Conservation (phyloP, 2,888 invertebrate species). For the Axea sp. region DNA sequence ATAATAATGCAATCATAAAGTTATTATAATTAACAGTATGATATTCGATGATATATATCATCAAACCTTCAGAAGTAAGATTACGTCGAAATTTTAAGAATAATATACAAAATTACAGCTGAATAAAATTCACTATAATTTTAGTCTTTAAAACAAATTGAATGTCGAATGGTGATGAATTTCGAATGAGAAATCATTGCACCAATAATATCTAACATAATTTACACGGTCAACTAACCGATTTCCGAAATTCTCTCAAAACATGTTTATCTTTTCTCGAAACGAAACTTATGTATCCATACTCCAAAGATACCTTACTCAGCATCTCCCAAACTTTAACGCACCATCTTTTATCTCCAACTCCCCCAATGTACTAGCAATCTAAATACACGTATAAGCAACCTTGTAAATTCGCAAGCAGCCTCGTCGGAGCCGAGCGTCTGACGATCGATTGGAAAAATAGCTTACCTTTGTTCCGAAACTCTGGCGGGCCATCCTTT, state of each 20-base stretch:
- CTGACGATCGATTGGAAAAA: conserved; percentile 62
- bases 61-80: too few species aligned
- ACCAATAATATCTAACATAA: too few species aligned
- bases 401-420: conserved; percentile 54
- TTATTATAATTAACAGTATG: too few species aligned
- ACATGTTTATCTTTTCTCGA: conserved; percentile 23
- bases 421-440: conserved; percentile 40
- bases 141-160: too few species aligned
- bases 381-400: conserved; percentile 34
- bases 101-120: too few species aligned
- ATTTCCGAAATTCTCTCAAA: conserved; percentile 10
- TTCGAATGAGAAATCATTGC: too few species aligned
- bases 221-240: too few species aligned
- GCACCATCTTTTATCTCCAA: conserved; percentile 21
- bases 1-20: too few species aligned
- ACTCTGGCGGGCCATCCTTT: conserved; percentile 71
- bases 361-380: not conserved
- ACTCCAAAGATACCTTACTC: conserved; percentile 19
- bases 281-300: conserved; percentile 11
- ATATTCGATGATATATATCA: too few species aligned
- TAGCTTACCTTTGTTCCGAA: conserved; percentile 75
- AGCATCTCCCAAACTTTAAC: conserved; percentile 11
- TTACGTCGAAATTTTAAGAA: too few species aligned
- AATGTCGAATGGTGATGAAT: too few species aligned
- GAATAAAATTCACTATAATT: too few species aligned